phyloP scores from a whole-genome alignment of 2,797 vertebrate genomes.

The Phrynocephalus forsythii region DNA sequence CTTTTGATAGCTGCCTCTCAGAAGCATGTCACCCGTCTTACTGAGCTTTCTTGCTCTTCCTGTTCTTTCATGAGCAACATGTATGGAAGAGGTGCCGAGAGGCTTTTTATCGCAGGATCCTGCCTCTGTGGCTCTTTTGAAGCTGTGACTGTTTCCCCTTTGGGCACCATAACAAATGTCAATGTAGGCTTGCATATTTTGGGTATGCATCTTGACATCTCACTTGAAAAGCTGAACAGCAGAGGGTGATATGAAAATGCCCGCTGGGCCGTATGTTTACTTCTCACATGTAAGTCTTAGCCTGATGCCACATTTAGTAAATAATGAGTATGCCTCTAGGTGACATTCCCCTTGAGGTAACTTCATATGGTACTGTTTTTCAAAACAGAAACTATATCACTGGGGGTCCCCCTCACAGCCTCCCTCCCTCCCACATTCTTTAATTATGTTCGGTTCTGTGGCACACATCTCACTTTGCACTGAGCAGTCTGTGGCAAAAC shows the following conservation, averaged over 20 bases:
- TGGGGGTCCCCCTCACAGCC: neutral
- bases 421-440: no score
- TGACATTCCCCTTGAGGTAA: neutral
- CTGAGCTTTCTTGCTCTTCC: slow-evolving; percentile 55
- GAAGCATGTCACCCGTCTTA: slow-evolving; percentile 38
- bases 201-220: neutral
- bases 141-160: slow-evolving; percentile 26
- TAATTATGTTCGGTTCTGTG: neutral
- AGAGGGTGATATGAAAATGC: neutral
- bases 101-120: neutral
- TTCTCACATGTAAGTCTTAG: neutral
- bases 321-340: neutral
- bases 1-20: slow-evolving; percentile 34
- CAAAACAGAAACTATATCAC: no score
- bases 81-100: slow-evolving; percentile 38
- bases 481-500: neutral
- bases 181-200: neutral
- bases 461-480: neutral
- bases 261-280: neutral
- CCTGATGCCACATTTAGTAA: neutral
- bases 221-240: neutral
- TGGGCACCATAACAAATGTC: slow-evolving; percentile 29
- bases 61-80: slow-evolving; percentile 29
- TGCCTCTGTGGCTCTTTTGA: slow-evolving; percentile 37
- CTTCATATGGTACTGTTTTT: neutral